phyloP scores from a whole-genome alignment of 1,140 invertebrate genomes.

The Holotrichia oblita region DNA sequence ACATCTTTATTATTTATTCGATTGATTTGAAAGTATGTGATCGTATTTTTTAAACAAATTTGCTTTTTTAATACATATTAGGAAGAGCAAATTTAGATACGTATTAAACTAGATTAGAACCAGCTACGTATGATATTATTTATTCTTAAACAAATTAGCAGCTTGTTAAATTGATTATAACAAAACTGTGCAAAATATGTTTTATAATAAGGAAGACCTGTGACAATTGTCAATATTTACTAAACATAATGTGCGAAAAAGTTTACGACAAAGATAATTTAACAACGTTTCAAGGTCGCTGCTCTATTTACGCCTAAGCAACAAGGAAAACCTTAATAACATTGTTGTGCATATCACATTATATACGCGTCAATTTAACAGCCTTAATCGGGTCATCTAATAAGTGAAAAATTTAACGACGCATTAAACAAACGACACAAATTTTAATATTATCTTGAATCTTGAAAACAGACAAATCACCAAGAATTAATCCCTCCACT shows the following conservation, averaged over 20 bases:
- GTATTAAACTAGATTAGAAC: no score
- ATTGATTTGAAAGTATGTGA: no score
- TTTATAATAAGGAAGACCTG: neutral
- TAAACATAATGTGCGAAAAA: no score
- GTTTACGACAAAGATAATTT: neutral
- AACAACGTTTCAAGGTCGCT: neutral
- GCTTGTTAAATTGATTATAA: neutral
- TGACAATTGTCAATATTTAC: neutral
- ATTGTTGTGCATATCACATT: neutral
- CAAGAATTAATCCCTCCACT: no score
- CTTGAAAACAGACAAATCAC: constrained; percentile 39
- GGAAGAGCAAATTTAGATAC: no score
- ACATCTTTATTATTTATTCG: no score
- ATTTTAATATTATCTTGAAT: neutral
- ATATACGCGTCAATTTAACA: neutral
- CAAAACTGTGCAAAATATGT: neutral
- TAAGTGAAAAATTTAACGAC: neutral
- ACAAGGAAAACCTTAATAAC: neutral
- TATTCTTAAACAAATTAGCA: neutral
- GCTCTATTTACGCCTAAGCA: neutral
- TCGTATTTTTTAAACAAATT: no score
- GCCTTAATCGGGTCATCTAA: neutral
- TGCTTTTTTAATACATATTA: no score
- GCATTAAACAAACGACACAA: neutral
- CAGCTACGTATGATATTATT: neutral